Base-by-base conservation (phyloP, 2,888 invertebrate genomes). In the Drosophila phalerata region DNA sequence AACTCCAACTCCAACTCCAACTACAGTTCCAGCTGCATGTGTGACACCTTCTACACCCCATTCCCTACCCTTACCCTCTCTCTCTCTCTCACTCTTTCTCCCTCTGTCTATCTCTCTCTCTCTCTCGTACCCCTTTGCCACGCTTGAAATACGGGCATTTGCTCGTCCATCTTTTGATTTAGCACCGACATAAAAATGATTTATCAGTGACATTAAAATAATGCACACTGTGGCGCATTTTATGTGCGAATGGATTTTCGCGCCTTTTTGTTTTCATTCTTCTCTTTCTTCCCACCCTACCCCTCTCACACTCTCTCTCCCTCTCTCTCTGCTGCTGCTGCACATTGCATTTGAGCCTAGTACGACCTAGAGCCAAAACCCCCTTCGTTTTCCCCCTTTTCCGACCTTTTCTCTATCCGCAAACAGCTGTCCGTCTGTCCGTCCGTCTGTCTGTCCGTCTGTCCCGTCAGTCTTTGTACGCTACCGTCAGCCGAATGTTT, bases 181-280 rank as follows among this genome's bases (percentile, higher is more conserved):
- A 91, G 92, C 91, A 92, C 91, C 92, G 92, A 91, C 91, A 91
- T 91, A 91, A 91, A 91, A 91, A 91, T 91, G 91, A 91, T 91
- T 91, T 91, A 91, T 91, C 90, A 90, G 89, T 90, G 90, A 89
- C 90, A 90, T 90, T 91, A 90, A 91, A 92, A 92, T 92, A 91
- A 91, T 92, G 90, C 92, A 91, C 91, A 91, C 91, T 91, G 90
- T 91, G 91, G 91, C 91, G 91, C 91, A 91, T 91, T 91, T 92
- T 91, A 92, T 91, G 92, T 92, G 91, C 92, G 91, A 91, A 91
- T 91, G 91, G 91, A 89, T 91, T 91, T 90, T 91, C 90, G 90
- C 91, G 90, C 84, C 88, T 90, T 88, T 90, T 89, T 85, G 86
- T 90, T 81, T 77, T 77, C 57, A 47, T 37, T 37, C 68, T 47